Conservation (phyloP, 1,140 invertebrate species). For the Hycleus phaleratus region DNA sequence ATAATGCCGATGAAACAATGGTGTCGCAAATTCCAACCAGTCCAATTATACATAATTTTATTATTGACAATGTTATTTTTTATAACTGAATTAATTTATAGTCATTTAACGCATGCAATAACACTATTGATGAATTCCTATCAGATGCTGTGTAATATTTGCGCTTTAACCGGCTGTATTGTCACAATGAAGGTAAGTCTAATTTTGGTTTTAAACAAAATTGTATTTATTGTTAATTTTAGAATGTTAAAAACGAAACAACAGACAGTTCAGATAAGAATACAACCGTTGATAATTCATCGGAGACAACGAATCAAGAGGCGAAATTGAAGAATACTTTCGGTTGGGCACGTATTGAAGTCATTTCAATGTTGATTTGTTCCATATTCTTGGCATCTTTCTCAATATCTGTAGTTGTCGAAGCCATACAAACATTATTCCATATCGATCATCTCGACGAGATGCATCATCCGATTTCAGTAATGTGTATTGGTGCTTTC, state of each 20-base stretch:
- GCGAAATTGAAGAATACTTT: conserved; percentile 77
- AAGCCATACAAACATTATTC: conserved; percentile 69
- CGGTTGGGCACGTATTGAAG: conserved; percentile 83
- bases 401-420: conserved; percentile 72
- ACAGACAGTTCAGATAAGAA: neutral
- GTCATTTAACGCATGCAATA: conserved; percentile 73
- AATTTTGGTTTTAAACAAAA: neutral
- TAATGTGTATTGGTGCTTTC: conserved; percentile 55
- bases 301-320: conserved; percentile 41
- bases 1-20: conserved; percentile 54
- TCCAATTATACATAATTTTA: conserved; percentile 63
- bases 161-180: conserved; percentile 63
- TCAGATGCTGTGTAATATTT: conserved; percentile 76
- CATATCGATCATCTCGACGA: conserved; percentile 71
- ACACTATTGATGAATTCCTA: conserved; percentile 78
- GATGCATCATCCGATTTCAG: conserved; percentile 55
- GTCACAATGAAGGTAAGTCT: conserved; percentile 61
- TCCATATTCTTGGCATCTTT: conserved; percentile 77
- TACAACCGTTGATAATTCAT: conserved; percentile 4
- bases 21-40: conserved; percentile 59
- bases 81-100: conserved; percentile 62
- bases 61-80: conserved; percentile 64
- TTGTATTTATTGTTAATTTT: neutral
- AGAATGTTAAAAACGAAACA: conserved; percentile 15
- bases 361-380: conserved; percentile 72